Conservation (phyloP, 35 echinoderm and acorn worm species). For the Diadema setosum region DNA sequence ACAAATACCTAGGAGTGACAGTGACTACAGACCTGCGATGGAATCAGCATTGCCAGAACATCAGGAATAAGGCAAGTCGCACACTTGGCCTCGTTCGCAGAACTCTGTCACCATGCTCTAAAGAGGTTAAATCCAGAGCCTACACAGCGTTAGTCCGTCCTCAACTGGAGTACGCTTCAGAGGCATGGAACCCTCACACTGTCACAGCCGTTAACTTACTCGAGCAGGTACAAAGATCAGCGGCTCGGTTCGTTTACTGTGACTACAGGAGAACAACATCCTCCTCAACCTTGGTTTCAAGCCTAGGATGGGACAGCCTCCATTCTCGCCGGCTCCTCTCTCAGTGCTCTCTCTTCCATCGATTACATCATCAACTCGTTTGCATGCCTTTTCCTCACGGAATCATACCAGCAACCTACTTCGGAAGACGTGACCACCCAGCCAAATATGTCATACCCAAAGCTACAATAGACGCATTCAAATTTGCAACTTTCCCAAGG, state of each 20-base stretch:
- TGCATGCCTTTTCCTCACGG: too few species aligned
- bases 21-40: too few species aligned
- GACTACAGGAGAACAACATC: neutral
- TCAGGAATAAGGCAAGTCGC: neutral
- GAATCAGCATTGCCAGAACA: slow-evolving; percentile 17
- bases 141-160: slow-evolving; percentile 11
- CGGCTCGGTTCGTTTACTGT: neutral
- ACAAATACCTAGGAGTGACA: too few species aligned
- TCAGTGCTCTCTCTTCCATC: neutral
- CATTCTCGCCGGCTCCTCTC: neutral
- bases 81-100: neutral
- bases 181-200: too few species aligned
- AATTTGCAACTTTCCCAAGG: too few species aligned
- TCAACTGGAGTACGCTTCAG: too few species aligned
- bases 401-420: too few species aligned
- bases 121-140: neutral
- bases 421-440: too few species aligned
- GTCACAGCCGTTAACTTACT: neutral
- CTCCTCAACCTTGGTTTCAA: neutral
- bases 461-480: too few species aligned
- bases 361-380: too few species aligned
- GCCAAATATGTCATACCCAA: too few species aligned
- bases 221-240: neutral
- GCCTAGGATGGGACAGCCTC: neutral
- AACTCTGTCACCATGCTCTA: neutral